Conservation (phyloP, 2,888 invertebrate genomes). For the Spatulosminthurus flaviceps region DNA sequence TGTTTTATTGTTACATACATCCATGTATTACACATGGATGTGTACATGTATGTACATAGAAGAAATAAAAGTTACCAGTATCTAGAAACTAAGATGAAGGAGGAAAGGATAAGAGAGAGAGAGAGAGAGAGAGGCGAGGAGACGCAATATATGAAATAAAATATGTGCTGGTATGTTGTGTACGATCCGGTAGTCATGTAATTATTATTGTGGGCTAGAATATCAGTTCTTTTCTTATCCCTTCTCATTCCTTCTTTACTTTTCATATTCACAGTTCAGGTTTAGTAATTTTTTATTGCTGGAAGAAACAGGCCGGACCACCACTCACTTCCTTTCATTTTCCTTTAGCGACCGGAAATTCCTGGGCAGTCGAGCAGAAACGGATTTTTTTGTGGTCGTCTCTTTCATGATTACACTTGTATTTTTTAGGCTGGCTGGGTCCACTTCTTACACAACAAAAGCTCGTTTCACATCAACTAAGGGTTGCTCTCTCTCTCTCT, state of each 20-base stretch:
- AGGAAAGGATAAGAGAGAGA: neutral
- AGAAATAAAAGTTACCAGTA: neutral
- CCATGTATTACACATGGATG: neutral
- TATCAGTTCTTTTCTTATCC: constrained; percentile 25
- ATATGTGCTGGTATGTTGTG: constrained; percentile 11
- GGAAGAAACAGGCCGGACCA: constrained; percentile 46
- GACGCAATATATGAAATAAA: constrained; percentile 9
- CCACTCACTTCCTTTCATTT: constrained; percentile 62
- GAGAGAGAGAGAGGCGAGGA: neutral
- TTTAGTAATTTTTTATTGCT: constrained; percentile 47
- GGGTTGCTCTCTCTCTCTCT: constrained; percentile 20
- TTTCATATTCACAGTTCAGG: constrained; percentile 42
- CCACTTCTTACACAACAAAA: constrained; percentile 43
- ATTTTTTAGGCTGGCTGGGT: constrained; percentile 43
- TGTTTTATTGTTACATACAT: neutral
- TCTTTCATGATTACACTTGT: constrained; percentile 46
- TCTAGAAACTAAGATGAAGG: neutral
- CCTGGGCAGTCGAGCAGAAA: constrained; percentile 62
- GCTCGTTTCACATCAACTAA: constrained; percentile 28
- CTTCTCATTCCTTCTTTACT: constrained; percentile 18
- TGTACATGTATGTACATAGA: neutral
- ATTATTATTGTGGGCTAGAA: constrained; percentile 32
- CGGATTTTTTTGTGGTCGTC: constrained; percentile 55
- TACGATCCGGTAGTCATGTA: constrained; percentile 30
- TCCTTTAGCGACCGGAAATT: constrained; percentile 62